Conservation (phyloP, 2,888 invertebrate species). For the Stenodema calcarata region DNA sequence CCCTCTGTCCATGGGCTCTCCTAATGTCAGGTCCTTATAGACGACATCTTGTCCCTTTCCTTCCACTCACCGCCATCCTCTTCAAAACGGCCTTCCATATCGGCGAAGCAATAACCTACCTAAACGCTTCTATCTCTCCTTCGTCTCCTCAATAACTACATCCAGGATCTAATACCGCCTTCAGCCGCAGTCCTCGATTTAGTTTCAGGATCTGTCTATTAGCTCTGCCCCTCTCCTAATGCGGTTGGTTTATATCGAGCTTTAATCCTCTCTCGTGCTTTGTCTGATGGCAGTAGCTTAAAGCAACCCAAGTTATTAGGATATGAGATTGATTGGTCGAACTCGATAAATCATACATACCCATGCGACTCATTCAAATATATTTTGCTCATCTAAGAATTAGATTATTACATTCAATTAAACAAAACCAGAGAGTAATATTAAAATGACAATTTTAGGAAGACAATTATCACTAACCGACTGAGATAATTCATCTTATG, state of each 20-base stretch:
- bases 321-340: too few species aligned
- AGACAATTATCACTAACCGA: too few species aligned
- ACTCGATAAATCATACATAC: too few species aligned
- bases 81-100: slow-evolving; percentile 17
- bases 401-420: too few species aligned
- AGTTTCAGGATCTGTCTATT: slow-evolving; percentile 13
- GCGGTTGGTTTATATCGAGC: background rate
- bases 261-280: background rate
- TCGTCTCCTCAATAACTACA: slow-evolving; percentile 14
- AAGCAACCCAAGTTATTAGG: too few species aligned
- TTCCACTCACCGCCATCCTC: background rate
- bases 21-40: slow-evolving; percentile 31
- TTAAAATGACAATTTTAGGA: too few species aligned
- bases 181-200: background rate
- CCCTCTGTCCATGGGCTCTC: background rate
- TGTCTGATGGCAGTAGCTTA: too few species aligned
- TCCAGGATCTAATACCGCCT: slow-evolving; percentile 25
- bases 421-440: too few species aligned
- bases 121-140: slow-evolving; percentile 30
- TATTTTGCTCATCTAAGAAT: too few species aligned
- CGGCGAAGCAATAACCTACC: slow-evolving; percentile 34
- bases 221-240: background rate
- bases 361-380: too few species aligned
- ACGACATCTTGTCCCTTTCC: slow-evolving; percentile 37
- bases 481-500: too few species aligned